phyloP scores from a whole-genome alignment of 1,140 invertebrate species.

The Tribolium castaneum region DNA sequence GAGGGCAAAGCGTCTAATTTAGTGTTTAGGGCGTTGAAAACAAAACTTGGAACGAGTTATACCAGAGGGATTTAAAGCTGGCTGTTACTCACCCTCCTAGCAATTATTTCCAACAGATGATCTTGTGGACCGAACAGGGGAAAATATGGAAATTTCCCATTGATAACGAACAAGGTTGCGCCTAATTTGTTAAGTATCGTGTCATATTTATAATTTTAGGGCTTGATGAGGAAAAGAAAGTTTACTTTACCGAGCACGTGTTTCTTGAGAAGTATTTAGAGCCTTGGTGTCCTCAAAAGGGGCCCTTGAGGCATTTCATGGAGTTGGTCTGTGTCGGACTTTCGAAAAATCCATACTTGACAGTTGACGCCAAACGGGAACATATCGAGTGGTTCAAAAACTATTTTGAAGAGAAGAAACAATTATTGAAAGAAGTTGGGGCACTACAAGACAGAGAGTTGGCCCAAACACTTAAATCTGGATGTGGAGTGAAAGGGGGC shows the following conservation, averaged over 20 bases:
- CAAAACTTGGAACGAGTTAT: slow-evolving; percentile 75
- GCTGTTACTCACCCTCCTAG: slow-evolving; percentile 76
- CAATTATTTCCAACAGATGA: slow-evolving; percentile 95
- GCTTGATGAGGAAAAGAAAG: slow-evolving; percentile 80
- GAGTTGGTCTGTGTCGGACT: slow-evolving; percentile 94
- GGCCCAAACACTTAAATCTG: slow-evolving; percentile 65
- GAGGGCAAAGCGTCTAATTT: slow-evolving; percentile 37
- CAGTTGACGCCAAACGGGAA: slow-evolving; percentile 87
- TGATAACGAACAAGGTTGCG: slow-evolving; percentile 92
- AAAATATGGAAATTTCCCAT: slow-evolving; percentile 98
- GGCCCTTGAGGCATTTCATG: slow-evolving; percentile 96
- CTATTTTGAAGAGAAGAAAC: slow-evolving; percentile 88
- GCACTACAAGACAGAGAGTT: slow-evolving; percentile 58
- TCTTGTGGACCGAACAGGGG: slow-evolving; percentile 92
- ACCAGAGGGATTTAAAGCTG: slow-evolving; percentile 74
- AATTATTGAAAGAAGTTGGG: slow-evolving; percentile 76
- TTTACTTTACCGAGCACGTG: slow-evolving; percentile 92
- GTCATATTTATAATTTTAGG: slow-evolving; percentile 66
- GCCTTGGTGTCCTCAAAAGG: slow-evolving; percentile 88
- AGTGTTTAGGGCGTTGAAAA: slow-evolving; percentile 65
- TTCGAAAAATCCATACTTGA: slow-evolving; percentile 93
- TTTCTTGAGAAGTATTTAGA: slow-evolving; percentile 89
- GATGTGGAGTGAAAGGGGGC: slow-evolving; percentile 81
- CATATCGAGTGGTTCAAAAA: slow-evolving; percentile 93
- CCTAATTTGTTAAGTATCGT: no score